phyloP scores from a whole-genome alignment of 2,113 vertebrate genomes.

The Seriola dumerili region DNA sequence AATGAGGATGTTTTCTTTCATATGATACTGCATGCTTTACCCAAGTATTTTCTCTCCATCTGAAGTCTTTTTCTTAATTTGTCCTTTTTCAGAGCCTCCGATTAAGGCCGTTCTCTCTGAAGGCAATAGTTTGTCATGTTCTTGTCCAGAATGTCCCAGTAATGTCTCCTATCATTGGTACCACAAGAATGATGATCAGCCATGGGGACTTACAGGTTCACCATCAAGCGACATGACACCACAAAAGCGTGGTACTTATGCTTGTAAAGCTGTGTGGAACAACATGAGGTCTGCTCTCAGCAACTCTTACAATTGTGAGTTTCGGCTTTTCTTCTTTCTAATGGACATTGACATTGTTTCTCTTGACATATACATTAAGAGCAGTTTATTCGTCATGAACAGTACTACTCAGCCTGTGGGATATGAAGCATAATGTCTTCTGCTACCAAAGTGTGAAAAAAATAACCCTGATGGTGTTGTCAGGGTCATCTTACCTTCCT shows the following conservation, averaged over 20 bases:
- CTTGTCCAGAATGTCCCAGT: neutral
- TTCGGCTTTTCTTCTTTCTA: neutral
- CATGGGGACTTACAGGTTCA: accelerated
- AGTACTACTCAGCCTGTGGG: too few species aligned
- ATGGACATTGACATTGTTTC: neutral
- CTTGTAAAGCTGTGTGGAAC: constrained; percentile 3
- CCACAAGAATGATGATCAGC: neutral
- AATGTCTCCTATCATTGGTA: neutral
- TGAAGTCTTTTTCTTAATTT: constrained; percentile 1
- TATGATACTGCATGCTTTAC: neutral
- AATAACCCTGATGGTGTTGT: neutral
- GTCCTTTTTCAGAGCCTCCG: neutral
- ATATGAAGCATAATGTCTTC: neutral
- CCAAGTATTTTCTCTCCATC: neutral
- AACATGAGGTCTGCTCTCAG: constrained; percentile 18
- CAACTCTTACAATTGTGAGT: neutral
- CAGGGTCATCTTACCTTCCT: too few species aligned
- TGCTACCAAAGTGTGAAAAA: neutral
- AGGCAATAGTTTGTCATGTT: neutral
- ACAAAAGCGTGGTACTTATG: neutral
- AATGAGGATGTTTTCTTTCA: neutral
- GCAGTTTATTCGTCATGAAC: neutral
- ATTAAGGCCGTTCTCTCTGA: neutral
- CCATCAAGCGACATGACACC: neutral
- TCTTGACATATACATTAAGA: neutral